Evolutionary conservation across 1,140 invertebrate genomes (phyloP), one percentile per base, ranked within the genome.

Genomic region (Idris sp.): DNA sequence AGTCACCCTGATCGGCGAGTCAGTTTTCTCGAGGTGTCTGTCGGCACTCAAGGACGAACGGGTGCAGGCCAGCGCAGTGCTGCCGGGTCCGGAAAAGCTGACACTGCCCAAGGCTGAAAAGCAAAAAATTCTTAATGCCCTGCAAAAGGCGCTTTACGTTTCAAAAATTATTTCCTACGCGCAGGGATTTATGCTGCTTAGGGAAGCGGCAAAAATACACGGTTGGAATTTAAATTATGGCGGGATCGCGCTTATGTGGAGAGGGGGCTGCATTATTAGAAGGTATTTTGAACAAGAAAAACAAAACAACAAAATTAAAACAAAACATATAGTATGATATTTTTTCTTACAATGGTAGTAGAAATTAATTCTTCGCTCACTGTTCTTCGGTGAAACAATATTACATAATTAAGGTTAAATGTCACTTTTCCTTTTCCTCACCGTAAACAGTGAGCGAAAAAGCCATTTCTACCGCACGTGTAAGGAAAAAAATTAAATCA

Each of bases 81-180:
- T 99, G 1, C 88, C 91, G 6, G 95, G 94, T 1, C 93, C 95
- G 0, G 86, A 84, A n/a, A n/a, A n/a, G n/a, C n/a, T n/a, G n/a
- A n/a, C n/a, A 0, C 2, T 2, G 3, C 1, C n/a, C 1, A 83
- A 88, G 8, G 87, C 87, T 36, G 91, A 89, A 54, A 82, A 91
- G 99, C 80, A 93, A 93, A 71, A 91, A 92, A 69, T 84, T 91
- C 67, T 99, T 99, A 81, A 83, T 99, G 88, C 91, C 28, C 81
- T 92, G 13, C 88, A 89, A 2, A 88, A 97, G 88, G 98, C 98
- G 2, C 87, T 99, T 1, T 99, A 99, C 84, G 97, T 97, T 2
- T 96, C 97, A 25, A 99, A 99, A 88, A 98, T 99, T 69, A 96
- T 99, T 33, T 99, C 97, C 0, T 99, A 99, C 81, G 96, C 98